Evolutionary conservation across 1,140 invertebrate genomes (phyloP).

Genomic region (Lineus longissimus): DNA sequence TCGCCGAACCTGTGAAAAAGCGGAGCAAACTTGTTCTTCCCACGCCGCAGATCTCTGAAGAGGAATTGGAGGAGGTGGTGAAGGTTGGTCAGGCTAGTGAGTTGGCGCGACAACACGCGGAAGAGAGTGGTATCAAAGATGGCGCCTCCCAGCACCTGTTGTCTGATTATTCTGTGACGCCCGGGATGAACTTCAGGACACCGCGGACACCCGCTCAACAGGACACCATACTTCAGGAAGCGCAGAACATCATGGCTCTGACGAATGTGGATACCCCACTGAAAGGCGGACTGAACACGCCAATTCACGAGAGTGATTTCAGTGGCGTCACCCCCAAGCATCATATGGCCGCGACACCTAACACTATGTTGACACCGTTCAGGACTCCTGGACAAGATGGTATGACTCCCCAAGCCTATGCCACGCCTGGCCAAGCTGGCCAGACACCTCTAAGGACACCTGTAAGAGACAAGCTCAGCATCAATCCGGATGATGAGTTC

Average conservation of each 20-base stretch:
- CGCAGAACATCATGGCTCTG: slow-evolving; percentile 96
- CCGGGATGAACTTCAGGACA: slow-evolving; percentile 65
- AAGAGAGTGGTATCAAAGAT: slow-evolving; percentile 70
- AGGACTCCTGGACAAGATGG: slow-evolving; percentile 58
- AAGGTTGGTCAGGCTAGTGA: slow-evolving; percentile 95
- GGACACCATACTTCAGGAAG: slow-evolving; percentile 74
- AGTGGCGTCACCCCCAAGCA: slow-evolving; percentile 73
- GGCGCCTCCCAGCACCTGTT: slow-evolving; percentile 79
- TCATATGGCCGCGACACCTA: slow-evolving; percentile 79
- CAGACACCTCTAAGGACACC: slow-evolving; percentile 55
- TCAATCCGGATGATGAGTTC: slow-evolving; percentile 70
- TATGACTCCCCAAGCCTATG: neutral
- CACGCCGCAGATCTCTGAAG: slow-evolving; percentile 92
- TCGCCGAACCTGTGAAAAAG: slow-evolving; percentile 80
- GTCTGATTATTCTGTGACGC: slow-evolving; percentile 78
- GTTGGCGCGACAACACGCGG: slow-evolving; percentile 84
- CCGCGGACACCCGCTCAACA: slow-evolving; percentile 76
- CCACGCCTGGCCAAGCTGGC: slow-evolving; percentile 9
- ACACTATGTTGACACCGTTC: slow-evolving; percentile 94
- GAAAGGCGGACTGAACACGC: slow-evolving; percentile 91
- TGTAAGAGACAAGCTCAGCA: slow-evolving; percentile 89
- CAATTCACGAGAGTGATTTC: slow-evolving; percentile 84
- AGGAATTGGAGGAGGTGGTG: slow-evolving; percentile 69
- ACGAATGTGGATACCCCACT: slow-evolving; percentile 96
- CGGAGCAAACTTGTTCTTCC: slow-evolving; percentile 94